phyloP scores from a whole-genome alignment of 2,888 invertebrate genomes.

The Nomada fucata region DNA sequence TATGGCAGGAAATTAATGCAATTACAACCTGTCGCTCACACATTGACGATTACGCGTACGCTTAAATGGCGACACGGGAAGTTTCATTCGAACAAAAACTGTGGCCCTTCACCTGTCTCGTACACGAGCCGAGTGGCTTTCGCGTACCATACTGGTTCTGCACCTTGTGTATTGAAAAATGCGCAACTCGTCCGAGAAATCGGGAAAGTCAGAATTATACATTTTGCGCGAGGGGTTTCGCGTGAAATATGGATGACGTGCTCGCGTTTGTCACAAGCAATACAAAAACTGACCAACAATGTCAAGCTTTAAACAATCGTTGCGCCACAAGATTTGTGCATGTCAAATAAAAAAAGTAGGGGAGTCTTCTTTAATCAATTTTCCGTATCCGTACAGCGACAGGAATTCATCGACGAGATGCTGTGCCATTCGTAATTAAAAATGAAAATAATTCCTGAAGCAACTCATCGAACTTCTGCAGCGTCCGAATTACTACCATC shows the following conservation, averaged over 20 bases:
- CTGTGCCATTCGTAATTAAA: too few species aligned
- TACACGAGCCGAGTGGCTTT: slow-evolving; percentile 57
- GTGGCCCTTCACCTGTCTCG: slow-evolving; percentile 65
- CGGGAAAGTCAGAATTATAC: slow-evolving; percentile 43
- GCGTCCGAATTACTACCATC: too few species aligned
- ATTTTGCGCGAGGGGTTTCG: slow-evolving; percentile 24
- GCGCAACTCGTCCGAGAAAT: slow-evolving; percentile 37
- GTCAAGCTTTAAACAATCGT: too few species aligned
- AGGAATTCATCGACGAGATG: background rate
- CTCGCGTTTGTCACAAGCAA: background rate
- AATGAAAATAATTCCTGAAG: too few species aligned
- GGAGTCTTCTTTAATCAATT: background rate
- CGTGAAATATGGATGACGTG: slow-evolving; percentile 1
- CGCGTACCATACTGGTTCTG: slow-evolving; percentile 54
- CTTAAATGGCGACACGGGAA: slow-evolving; percentile 65
- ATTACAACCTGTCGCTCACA: slow-evolving; percentile 53
- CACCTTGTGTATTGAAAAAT: slow-evolving; percentile 57
- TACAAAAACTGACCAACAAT: background rate
- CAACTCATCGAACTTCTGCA: too few species aligned
- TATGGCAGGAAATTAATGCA: slow-evolving; percentile 56
- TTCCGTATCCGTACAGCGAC: background rate
- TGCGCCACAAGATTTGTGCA: too few species aligned
- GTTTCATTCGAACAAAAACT: slow-evolving; percentile 53
- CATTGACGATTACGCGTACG: slow-evolving; percentile 40
- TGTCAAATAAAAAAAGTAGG: background rate